Conservation (phyloP, 30 jellyfish, hydroid and myxozoan species). For the Aurelia aurita region DNA sequence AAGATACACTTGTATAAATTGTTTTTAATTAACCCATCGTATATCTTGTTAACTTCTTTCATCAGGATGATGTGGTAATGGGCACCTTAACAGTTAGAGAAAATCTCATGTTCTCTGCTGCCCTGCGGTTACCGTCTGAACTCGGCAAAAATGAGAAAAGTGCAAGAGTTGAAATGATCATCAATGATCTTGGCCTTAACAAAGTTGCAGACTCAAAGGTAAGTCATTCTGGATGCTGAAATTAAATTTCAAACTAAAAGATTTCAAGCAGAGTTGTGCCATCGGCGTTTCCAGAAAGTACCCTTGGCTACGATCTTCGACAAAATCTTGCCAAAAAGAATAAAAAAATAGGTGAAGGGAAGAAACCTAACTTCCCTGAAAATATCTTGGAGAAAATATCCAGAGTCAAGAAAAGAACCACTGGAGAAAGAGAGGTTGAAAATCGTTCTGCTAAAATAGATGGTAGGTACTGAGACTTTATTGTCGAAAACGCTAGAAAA, state of each 20-base stretch:
- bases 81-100: slow-evolving; percentile 98
- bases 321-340: too few relatives aligned
- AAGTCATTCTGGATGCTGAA: background rate
- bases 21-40: too few relatives aligned
- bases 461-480: too few relatives aligned
- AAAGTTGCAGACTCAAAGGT: slow-evolving; percentile 88
- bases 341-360: background rate
- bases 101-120: slow-evolving; percentile 94
- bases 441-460: too few relatives aligned
- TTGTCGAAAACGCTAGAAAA: too few relatives aligned
- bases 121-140: slow-evolving; percentile 82
- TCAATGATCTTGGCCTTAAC: slow-evolving; percentile 82
- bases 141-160: slow-evolving; percentile 54
- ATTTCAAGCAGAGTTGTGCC: background rate
- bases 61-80: slow-evolving; percentile 95
- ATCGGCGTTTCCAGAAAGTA: background rate
- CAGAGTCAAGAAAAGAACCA: too few relatives aligned
- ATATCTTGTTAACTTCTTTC: slow-evolving; percentile 1
- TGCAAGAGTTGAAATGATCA: slow-evolving; percentile 82
- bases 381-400: too few relatives aligned
- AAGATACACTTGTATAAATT: too few relatives aligned
- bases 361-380: too few relatives aligned
- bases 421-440: too few relatives aligned
- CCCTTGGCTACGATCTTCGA: too few relatives aligned
- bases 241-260: background rate